Evolutionary conservation across 2,113 vertebrate genomes (phyloP), one percentile per base, ranked within the genome.

Genomic region (Pandion haliaetus): DNA sequence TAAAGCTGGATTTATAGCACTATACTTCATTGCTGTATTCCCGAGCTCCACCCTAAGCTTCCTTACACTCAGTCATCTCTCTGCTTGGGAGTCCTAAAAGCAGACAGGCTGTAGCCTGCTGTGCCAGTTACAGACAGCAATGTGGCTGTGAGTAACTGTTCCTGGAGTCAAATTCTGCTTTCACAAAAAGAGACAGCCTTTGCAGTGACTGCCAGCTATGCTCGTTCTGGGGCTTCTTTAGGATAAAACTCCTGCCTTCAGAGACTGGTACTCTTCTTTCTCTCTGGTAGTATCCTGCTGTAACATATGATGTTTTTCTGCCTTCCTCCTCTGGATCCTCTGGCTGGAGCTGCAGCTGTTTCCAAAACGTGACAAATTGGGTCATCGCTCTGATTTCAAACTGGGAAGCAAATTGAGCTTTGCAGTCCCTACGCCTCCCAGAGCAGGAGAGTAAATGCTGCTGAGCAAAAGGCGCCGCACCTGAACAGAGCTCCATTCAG

Each of bases 281-380:
- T 78, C 55, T 67, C 25, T 55, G 40, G 7, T 54, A 79, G 65
- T 78, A 36, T 57, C 32, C 65, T 89, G 28, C 77, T 84, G 52
- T 79, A 79, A 65, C 59, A 84, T 38, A n/a, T 65, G 12, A 71
- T 89, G n/a, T 57, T 92, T 89, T 95, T 86, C 90, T 82, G 88
- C 77, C 32, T 50, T 82, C 86, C 31, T 78, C 42, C 65, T 74
- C 63, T 93, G 83, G 77, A 85, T 91, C 58, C 78, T 93, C 19
- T 87, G 88, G 66, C 86, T 94, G 54, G 62, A 89, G 86, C 85
- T 93, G 89, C 86, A 96, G 67, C 91, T 88, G 86, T 95, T 96
- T 94, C 85, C 94, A 76, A 38, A 21, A 94, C 93, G 54, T 82
- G 90, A 52, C 62, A 94, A 94, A 96, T 8, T 94, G 88, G 92